A percentile compares a stretch with the other conserved stretches of the same genome.
These are phyloP conservation scores for Rostratula benghalensis DNA, from an alignment of 2,113 vertebrate genomes.

Conservation along the genomic window DNA sequence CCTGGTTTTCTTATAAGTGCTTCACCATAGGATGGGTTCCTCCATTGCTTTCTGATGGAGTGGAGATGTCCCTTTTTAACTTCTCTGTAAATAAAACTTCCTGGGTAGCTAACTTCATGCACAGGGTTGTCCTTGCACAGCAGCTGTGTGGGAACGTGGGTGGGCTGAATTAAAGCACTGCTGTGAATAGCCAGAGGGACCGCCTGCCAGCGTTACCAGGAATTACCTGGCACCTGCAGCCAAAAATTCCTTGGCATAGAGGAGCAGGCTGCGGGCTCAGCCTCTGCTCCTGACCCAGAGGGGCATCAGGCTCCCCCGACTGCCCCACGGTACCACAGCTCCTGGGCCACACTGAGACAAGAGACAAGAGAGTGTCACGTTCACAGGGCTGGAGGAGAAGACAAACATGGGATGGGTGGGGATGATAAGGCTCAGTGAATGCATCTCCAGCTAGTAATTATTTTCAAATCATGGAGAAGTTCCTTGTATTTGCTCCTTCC, in stretches of 20 bases:
- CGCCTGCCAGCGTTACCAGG: neutral
- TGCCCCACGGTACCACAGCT: neutral
- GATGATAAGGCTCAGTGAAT: neutral
- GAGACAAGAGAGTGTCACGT: neutral
- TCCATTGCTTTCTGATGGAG: neutral
- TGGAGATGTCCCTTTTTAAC: neutral
- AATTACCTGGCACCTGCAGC: slow-evolving; percentile 6
- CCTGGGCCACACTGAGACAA: neutral
- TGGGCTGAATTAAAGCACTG: neutral
- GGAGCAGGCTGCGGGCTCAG: neutral
- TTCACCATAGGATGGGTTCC: neutral
- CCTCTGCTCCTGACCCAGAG: neutral
- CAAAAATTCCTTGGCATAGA: slow-evolving; percentile 11
- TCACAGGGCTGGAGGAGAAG: neutral
- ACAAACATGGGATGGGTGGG: neutral
- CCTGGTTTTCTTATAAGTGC: neutral
- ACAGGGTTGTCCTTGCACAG: neutral
- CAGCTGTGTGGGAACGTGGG: neutral
- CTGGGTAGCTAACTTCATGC: neutral
- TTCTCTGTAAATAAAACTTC: neutral
- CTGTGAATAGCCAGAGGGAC: neutral
- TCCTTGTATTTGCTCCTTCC: neutral
- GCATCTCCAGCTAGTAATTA: slow-evolving; percentile 16
- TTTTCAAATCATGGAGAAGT: neutral
- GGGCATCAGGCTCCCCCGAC: rapidly evolving